Conservation (phyloP, 2,888 invertebrate species). For the Idaea biselata region DNA sequence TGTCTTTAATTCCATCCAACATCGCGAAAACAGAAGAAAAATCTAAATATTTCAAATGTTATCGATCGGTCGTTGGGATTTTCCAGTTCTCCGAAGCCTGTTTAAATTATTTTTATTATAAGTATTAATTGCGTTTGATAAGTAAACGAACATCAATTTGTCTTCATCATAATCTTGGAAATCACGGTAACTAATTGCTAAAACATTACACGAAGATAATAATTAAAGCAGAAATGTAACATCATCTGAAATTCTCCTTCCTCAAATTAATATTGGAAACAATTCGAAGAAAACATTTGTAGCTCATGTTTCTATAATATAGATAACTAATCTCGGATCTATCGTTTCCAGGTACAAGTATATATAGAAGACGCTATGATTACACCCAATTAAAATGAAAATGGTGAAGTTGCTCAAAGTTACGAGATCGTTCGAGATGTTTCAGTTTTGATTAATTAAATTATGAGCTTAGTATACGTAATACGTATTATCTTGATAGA, state of each 20-base stretch:
- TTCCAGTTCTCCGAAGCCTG: background rate
- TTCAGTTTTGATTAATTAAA: background rate
- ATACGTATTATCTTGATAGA: background rate
- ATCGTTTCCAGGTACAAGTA: background rate
- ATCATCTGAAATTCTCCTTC: background rate
- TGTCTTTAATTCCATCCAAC: too few species aligned
- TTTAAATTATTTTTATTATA: background rate
- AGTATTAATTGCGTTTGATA: background rate
- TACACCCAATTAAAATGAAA: background rate
- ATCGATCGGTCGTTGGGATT: too few species aligned
- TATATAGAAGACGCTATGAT: background rate
- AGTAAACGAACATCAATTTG: background rate
- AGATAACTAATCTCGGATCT: background rate
- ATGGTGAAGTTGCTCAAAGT: background rate
- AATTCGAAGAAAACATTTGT: background rate
- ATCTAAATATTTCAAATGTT: too few species aligned
- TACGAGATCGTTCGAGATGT: background rate
- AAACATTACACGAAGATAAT: background rate
- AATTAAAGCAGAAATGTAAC: background rate
- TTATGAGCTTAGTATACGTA: background rate
- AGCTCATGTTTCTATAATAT: background rate
- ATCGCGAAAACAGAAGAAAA: too few species aligned
- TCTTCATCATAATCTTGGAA: background rate
- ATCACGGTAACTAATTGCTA: background rate
- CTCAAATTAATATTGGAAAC: background rate